A percentile compares a stretch with the other conserved stretches of the same genome.
Evolutionary conservation across 2,797 vertebrate genomes (phyloP).

Genomic region (Takifugu ocellatus): DNA sequence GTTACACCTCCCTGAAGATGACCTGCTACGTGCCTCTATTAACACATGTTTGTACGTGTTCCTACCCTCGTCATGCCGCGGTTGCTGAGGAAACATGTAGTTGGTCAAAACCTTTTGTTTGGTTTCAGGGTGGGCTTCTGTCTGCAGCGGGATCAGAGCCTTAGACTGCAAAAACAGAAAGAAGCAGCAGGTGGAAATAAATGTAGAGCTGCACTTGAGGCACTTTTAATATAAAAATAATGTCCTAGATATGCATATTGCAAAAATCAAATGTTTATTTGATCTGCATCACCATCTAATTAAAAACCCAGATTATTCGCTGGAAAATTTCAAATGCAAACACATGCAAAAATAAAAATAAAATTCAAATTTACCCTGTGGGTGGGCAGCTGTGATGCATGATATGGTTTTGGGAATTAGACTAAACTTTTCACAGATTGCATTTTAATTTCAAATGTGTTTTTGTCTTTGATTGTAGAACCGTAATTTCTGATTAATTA

Average conservation of each 20-base stretch:
- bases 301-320: neutral
- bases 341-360: too few relatives aligned
- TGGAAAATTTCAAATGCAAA: too few relatives aligned
- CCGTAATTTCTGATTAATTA: too few relatives aligned
- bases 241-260: neutral
- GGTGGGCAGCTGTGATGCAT: conserved; percentile 4
- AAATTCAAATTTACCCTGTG: too few relatives aligned
- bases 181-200: conserved; percentile 5
- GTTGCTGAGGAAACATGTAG: conserved; percentile 99
- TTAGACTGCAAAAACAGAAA: conserved; percentile 84
- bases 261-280: neutral
- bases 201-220: neutral
- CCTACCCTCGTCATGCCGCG: conserved; percentile 93
- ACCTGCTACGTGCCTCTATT: too few relatives aligned
- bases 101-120: conserved; percentile 98
- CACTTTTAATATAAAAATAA: too few relatives aligned
- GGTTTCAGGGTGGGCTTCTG: conserved; percentile 96
- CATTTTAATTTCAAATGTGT: conserved; percentile 48
- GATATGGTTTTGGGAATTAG: neutral
- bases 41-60: conserved; percentile 1
- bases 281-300: conserved; percentile 1
- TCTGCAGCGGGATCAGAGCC: conserved; percentile 98
- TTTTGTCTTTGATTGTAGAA: too few relatives aligned
- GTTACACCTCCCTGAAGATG: too few relatives aligned
- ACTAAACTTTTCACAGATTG: conserved; percentile 31